Base-by-base conservation (phyloP, 35 echinoderm and acorn worm species). In the Eucidaris tribuloides region DNA sequence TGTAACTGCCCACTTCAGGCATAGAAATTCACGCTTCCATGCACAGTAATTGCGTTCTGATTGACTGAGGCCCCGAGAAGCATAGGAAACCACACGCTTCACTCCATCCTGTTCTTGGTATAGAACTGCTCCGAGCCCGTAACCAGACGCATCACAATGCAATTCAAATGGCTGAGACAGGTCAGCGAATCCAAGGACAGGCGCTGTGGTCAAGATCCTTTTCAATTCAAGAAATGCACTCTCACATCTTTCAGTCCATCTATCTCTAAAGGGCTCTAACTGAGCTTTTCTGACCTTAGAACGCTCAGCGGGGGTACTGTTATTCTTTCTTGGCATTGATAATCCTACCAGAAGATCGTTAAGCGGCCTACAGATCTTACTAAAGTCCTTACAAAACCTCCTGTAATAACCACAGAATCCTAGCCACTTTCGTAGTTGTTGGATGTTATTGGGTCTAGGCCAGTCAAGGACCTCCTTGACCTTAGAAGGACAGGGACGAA, bases 71-170 rank as follows among this genome's bases (percentile, higher is more conserved):
- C 81, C 80, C 52, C 81, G 37, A n/a, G 80, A 84, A 1, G 81
- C 88, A 65, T 79, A 90, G 14, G 54, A 80, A 7, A 90, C 52
- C 4, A 77, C 80, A 7, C 68, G 23, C 45, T 66, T 17, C 29
- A 78, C 60, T 7, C 90, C 79, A 17, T 88, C 64, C 31, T 84
- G 46, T 14, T 79, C 66, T 57, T 88, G 91, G 48, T 84, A 78
- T 23, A 88, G 3, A n/a, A n/a, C n/a, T n/a, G n/a, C n/a, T n/a
- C n/a, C n/a, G n/a, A 96, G 59, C 5, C 59, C 59, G 59, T 9
- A 63, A 5, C 59, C 59, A 6, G 59, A 63, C 5, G 59, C 59
- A 29, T 63, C 59, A 29, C 59, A 63, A 29, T 63, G 59, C 5
- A 63, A 27, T 29, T 63, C 59, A 24, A 63, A 63, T 29, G 59